Base-by-base conservation (phyloP, 2,113 vertebrate genomes). In the Silurus asotus region DNA sequence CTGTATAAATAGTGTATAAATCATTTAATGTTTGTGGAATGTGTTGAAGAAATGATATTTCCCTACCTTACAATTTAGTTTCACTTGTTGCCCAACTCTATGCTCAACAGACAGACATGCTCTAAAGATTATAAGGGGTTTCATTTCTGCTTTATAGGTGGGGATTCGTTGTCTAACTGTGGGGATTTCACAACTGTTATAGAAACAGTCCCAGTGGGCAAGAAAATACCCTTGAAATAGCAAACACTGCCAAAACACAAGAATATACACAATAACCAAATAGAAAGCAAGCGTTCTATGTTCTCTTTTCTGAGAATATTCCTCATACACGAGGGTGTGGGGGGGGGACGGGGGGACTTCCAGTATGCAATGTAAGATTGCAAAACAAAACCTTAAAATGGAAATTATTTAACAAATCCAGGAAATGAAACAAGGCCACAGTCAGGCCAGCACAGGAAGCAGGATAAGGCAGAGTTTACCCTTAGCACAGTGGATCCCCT, bases 341-440 rank as follows among this genome's bases (percentile, higher is more conserved):
- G 13, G n/a, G 5, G 5, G 8, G 23, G 83, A 87, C 1, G 7
- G 11, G 28, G 87, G 88, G 88, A 80, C 88, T 91, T 90, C 84
- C 49, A 87, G 20, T 6, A 86, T 78, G 58, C 61, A 87, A 74
- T 77, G 15, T 59, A 87, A 79, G 58, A 84, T 78, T 85, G 80
- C 74, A 89, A 90, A 91, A 85, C 79, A 86, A 84, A 48, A 15
- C 20, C 84, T 59, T 87, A 90, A 88, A 81, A 90, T 77, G 90
- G 84, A 92, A 92, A 92, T 88, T 87, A 79, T 82, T 37, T 67
- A 87, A 91, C 84, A 93, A 90, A 92, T 89, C 74, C 87, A 82
- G 85, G 90, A 93, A 92, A 91, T 89, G 23, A 88, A 77, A 83
- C 79, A 45, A 87, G 81, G 74, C 77, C 86, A 91, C 20, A 56